Conservation (phyloP, 2,113 vertebrate genomes). For the Falcunculus frontatus region DNA sequence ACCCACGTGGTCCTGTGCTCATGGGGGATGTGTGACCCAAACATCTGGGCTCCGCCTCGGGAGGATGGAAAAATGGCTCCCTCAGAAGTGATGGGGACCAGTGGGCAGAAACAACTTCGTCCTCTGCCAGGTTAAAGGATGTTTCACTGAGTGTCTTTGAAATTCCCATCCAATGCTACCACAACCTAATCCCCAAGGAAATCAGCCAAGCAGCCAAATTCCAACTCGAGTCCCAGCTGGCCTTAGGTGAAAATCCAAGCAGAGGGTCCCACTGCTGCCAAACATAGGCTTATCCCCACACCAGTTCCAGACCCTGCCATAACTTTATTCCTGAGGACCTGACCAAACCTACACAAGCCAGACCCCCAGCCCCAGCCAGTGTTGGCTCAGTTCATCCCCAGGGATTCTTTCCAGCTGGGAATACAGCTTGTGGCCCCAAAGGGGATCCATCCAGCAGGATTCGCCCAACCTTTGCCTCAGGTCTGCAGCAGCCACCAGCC, state of each 20-base stretch:
- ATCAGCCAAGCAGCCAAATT: not conserved
- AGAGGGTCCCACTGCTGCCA: not conserved
- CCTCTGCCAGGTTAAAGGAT: not conserved
- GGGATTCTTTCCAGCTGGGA: not conserved
- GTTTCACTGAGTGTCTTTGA: not conserved
- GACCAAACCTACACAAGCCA: not conserved
- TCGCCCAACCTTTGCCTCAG: not conserved
- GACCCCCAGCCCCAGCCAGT: not conserved
- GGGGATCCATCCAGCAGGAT: not conserved
- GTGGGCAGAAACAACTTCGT: not conserved
- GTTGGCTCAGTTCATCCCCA: not conserved
- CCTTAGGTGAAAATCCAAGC: not conserved
- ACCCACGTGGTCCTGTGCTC: not conserved
- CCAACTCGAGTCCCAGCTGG: not conserved
- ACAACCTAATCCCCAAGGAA: not conserved
- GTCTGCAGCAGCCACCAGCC: not conserved
- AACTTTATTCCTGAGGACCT: not conserved
- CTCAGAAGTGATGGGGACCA: not conserved
- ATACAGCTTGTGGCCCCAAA: not conserved
- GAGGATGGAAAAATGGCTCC: not conserved
- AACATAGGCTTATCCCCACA: fast-evolving
- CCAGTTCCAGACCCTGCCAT: not conserved
- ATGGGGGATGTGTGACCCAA: too few relatives aligned
- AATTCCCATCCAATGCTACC: not conserved
- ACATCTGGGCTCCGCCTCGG: not conserved